Conservation (phyloP, 1,140 invertebrate species). For the Achatina immaculata region DNA sequence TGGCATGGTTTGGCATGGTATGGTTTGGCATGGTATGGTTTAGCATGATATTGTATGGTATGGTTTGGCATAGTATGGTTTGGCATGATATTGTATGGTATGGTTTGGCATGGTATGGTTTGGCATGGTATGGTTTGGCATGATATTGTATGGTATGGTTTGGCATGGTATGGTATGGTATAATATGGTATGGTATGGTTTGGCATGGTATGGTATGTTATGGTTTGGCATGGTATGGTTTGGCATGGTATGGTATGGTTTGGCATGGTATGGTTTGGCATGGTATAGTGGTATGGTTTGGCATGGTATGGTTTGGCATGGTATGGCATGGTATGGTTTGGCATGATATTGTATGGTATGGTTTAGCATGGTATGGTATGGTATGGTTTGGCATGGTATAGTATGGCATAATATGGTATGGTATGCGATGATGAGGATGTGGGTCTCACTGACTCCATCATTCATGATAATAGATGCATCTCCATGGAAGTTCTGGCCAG, state of each 20-base stretch:
- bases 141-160: conserved; percentile 47
- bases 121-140: conserved; percentile 47
- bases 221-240: conserved; percentile 50
- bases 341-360: conserved; percentile 12
- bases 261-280: conserved; percentile 42
- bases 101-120: conserved; percentile 50
- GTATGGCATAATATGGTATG: neutral
- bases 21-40: conserved; percentile 53
- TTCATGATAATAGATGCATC: too few relatives aligned
- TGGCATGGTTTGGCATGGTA: conserved; percentile 57
- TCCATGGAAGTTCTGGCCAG: too few relatives aligned
- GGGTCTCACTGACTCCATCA: too few relatives aligned
- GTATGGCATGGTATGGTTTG: conserved; percentile 35
- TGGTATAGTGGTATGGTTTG: conserved; percentile 44
- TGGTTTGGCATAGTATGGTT: conserved; percentile 53
- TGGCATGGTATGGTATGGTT: conserved; percentile 53
- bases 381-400: neutral
- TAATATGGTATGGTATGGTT: conserved; percentile 49
- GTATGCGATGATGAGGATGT: neutral
- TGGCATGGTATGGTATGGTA: conserved; percentile 39
- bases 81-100: conserved; percentile 54
- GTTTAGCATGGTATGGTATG: neutral
- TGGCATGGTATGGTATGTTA: conserved; percentile 55
- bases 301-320: conserved; percentile 33
- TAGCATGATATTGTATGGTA: conserved; percentile 53